Percentiles rank a stretch among this genome's conserved stretches.
phyloP scores from a whole-genome alignment of 2,888 invertebrate genomes.

The Cyclophora punctaria region DNA sequence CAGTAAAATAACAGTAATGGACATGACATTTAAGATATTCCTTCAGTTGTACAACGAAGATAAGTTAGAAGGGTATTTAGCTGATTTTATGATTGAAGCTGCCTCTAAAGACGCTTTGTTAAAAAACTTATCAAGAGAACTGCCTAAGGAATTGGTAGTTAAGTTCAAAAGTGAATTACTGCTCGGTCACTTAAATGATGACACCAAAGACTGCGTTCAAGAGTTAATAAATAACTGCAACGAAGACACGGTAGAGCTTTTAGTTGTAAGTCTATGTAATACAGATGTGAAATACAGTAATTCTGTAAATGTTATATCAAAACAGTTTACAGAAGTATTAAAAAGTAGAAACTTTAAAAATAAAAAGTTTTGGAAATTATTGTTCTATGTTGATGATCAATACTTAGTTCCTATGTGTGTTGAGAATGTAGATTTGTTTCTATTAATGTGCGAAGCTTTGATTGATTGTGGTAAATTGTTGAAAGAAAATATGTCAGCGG shows the following conservation, averaged over 20 bases:
- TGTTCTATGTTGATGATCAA: conserved; percentile 39
- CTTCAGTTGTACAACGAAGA: conserved; percentile 43
- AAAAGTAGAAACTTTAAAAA: conserved; percentile 29
- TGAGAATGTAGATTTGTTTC: conserved; percentile 41
- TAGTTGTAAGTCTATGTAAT: conserved; percentile 45
- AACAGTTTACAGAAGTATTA: conserved; percentile 33
- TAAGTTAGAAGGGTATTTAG: conserved; percentile 42
- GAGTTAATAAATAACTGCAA: conserved; percentile 36
- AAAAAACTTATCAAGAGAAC: conserved; percentile 31
- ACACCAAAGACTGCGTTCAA: conserved; percentile 25
- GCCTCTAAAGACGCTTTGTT: conserved; percentile 55
- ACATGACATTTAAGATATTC: conserved; percentile 45
- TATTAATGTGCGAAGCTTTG: conserved; percentile 45
- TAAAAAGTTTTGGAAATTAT: conserved; percentile 47
- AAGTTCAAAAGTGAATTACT: conserved; percentile 47
- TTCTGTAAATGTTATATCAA: conserved; percentile 28
- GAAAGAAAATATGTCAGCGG: conserved; percentile 46
- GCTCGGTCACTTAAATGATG: conserved; percentile 34
- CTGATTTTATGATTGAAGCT: conserved; percentile 52
- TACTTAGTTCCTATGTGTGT: conserved; percentile 44
- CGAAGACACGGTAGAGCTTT: conserved; percentile 36
- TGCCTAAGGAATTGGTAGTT: conserved; percentile 38
- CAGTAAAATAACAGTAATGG: conserved; percentile 38
- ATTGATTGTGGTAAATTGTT: conserved; percentile 53
- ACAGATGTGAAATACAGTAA: conserved; percentile 27